These are phyloP conservation scores for Patella caerulea DNA, from an alignment of 2,888 invertebrate genomes.

Conservation along the genomic window DNA sequence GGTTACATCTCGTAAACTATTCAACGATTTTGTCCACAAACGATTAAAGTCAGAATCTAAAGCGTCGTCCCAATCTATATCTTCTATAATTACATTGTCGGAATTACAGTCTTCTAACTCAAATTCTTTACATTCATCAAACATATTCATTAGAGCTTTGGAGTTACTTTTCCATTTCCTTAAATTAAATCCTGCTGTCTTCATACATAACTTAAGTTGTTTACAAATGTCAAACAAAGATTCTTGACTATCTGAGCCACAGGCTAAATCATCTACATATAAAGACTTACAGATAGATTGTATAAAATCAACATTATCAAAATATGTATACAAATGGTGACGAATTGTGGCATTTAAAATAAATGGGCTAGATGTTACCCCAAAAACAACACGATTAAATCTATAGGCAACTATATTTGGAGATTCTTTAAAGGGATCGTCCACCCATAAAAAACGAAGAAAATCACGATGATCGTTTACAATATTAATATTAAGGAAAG, in stretches of 20 bases:
- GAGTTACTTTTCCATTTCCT: background rate
- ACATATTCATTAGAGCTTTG: background rate
- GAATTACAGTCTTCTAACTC: background rate
- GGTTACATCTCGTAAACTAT: background rate
- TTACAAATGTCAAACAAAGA: background rate
- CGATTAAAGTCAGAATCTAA: background rate
- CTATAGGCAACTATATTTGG: conserved; percentile 7
- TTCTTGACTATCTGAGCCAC: background rate
- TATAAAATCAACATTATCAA: background rate
- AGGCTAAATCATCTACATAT: conserved; percentile 2
- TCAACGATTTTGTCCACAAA: background rate
- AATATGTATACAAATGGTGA: background rate
- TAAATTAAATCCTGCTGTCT: background rate
- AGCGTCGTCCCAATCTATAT: background rate
- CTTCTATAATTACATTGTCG: background rate
- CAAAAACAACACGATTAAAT: background rate
- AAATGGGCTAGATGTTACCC: background rate
- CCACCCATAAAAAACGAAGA: background rate
- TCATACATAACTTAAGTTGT: background rate
- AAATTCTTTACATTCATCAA: background rate
- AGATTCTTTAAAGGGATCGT: background rate
- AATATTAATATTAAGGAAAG: background rate
- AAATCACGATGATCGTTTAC: background rate
- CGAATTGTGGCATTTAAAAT: background rate
- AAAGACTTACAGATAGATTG: background rate